Evolutionary conservation across 1,140 invertebrate genomes (phyloP), one percentile per base, ranked within the genome.

Genomic region (Globodera ellingtonae): DNA sequence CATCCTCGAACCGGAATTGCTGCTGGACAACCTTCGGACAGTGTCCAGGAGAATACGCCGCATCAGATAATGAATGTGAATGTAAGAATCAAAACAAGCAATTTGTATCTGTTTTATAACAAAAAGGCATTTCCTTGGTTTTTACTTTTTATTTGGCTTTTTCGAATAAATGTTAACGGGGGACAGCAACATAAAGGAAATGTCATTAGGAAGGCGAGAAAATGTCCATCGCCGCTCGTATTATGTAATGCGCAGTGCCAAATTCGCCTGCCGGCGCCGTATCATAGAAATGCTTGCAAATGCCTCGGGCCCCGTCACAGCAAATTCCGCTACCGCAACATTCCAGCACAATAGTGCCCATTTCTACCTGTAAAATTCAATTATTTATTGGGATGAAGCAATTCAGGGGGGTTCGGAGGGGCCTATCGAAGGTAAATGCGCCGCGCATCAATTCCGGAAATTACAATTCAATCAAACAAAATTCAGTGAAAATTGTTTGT

Each of bases 281-380:
- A 90, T 99, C 97, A 90, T 98, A 99, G 88, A 99, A 94, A 90
- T 97, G 95, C 90, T 95, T 94, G 90, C 97, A 98, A 80, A 99
- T 95, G 80, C 94, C 95, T 0, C 94, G 95, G 62, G 95, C 94
- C 56, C 96, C 96, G 56, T 94, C 94, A 89, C 96, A 98, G 82
- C 92, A 92, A 59, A 93, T 93, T 65, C 75, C 85, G 18, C 69
- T 94, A 7, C 94, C 95, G 91, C 95, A 96, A 87, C 95, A 97
- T 7, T 95, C 89, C 0, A 94, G 95, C 9, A 95, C 94, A 90
- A 97, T 94, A 9, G 96, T 96, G 84, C 94, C 92, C 77, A 93
- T 90, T 93, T 93, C 94, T 95, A 88, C 52, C 91, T 90, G 80
- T 75, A 86, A 24, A 48, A 21, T 15, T n/a, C 56, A 18, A 8